Conservation (phyloP, 2,797 vertebrate species). For the Austrolebias charrua region DNA sequence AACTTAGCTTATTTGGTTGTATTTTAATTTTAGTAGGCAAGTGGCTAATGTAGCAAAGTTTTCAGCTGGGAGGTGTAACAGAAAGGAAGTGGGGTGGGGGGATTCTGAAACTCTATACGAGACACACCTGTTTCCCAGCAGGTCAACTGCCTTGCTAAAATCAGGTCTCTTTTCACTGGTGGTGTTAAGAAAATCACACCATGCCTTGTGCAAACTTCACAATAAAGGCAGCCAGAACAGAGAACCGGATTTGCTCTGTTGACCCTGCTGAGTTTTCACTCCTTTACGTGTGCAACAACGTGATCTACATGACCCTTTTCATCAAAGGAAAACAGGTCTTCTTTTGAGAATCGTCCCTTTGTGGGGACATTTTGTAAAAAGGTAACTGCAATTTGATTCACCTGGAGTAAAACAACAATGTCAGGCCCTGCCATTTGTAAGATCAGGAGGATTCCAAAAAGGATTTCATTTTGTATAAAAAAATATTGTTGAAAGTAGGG, state of each 20-base stretch:
- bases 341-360: slow-evolving; percentile 60
- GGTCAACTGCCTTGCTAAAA: slow-evolving; percentile 76
- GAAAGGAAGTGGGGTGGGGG: slow-evolving; percentile 16
- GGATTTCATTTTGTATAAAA: neutral
- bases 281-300: slow-evolving; percentile 54
- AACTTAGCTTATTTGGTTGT: slow-evolving; percentile 30
- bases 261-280: slow-evolving; percentile 60
- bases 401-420: slow-evolving; percentile 31
- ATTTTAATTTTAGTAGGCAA: slow-evolving; percentile 51
- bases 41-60: slow-evolving; percentile 38
- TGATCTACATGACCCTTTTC: slow-evolving; percentile 42
- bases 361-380: slow-evolving; percentile 57
- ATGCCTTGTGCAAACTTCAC: slow-evolving; percentile 55
- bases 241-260: slow-evolving; percentile 70
- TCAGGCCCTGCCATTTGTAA: slow-evolving; percentile 29
- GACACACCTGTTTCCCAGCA: slow-evolving; percentile 79
- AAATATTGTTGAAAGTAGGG: neutral
- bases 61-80: slow-evolving; percentile 60
- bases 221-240: slow-evolving; percentile 70
- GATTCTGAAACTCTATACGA: slow-evolving; percentile 76
- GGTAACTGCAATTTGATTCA: slow-evolving; percentile 53
- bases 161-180: slow-evolving; percentile 70
- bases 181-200: slow-evolving; percentile 65
- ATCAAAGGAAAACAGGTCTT: slow-evolving; percentile 49
- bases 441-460: slow-evolving; percentile 11